Conservation (phyloP, 2,888 invertebrate species). For the Escarpia spicata region DNA sequence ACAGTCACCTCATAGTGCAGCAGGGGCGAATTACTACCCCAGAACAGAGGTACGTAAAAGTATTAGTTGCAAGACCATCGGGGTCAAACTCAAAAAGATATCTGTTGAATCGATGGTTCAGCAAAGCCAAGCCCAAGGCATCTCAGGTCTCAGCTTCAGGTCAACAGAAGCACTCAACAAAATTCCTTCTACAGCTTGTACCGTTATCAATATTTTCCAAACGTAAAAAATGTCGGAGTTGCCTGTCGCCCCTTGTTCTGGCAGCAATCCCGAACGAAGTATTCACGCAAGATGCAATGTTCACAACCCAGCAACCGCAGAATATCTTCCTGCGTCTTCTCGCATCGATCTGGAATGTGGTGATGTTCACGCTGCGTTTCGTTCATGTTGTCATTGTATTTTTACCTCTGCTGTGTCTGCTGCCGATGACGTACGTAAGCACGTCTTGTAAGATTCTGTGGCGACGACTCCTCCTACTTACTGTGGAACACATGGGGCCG, state of each 20-base stretch:
- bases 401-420: constrained; percentile 47
- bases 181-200: constrained; percentile 2
- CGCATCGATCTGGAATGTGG: constrained; percentile 16
- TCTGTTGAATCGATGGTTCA: neutral
- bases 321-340: constrained; percentile 24
- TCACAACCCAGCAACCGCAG: constrained; percentile 24
- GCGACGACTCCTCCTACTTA: constrained; percentile 49
- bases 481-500: constrained; percentile 66
- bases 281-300: constrained; percentile 33
- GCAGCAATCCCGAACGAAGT: constrained; percentile 33
- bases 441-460: constrained; percentile 40
- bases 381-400: constrained; percentile 45
- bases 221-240: constrained; percentile 6
- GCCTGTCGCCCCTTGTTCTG: constrained; percentile 24
- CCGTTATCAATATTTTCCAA: neutral
- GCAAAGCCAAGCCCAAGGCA: neutral
- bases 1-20: neutral
- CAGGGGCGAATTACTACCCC: neutral
- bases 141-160: neutral
- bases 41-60: neutral
- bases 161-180: neutral
- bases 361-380: constrained; percentile 33
- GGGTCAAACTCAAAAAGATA: neutral
- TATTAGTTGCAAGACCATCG: neutral
- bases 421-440: constrained; percentile 46